These are phyloP conservation scores for Patagioenas fasciata DNA, from an alignment of 2,113 vertebrate species.

Conservation along the genomic window DNA sequence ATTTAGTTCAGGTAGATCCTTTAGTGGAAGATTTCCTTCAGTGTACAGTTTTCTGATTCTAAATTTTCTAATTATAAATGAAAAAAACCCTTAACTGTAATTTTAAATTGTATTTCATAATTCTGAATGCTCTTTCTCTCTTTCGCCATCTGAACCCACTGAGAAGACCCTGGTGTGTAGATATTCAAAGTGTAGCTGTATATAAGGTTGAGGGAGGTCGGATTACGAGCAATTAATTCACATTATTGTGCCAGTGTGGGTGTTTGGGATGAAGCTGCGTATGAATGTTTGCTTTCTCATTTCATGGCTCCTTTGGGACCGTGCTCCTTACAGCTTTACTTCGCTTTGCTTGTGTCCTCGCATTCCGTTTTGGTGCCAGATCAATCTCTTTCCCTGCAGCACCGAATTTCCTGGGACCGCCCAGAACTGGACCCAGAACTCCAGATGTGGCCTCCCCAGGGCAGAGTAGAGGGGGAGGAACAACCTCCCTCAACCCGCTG, in stretches of 20 bases:
- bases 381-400: neutral
- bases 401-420: accelerated
- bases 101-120: neutral
- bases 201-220: neutral
- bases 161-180: neutral
- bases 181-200: neutral
- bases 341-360: neutral
- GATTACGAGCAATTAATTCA: neutral
- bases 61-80: neutral
- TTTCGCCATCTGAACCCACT: neutral
- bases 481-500: no score
- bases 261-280: neutral
- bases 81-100: neutral
- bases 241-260: neutral
- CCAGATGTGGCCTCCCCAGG: no score
- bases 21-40: neutral
- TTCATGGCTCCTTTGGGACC: neutral
- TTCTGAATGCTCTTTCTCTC: neutral
- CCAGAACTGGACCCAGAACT: no score
- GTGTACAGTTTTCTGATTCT: neutral
- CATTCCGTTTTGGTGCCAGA: neutral
- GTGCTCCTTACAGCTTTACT: neutral
- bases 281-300: neutral
- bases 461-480: no score
- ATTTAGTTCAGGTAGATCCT: neutral